Evolutionary conservation across 30 jellyfish, hydroid and myxozoan species (phyloP), one percentile per base, ranked within the genome.

Genomic region (Aurelia coerulea): DNA sequence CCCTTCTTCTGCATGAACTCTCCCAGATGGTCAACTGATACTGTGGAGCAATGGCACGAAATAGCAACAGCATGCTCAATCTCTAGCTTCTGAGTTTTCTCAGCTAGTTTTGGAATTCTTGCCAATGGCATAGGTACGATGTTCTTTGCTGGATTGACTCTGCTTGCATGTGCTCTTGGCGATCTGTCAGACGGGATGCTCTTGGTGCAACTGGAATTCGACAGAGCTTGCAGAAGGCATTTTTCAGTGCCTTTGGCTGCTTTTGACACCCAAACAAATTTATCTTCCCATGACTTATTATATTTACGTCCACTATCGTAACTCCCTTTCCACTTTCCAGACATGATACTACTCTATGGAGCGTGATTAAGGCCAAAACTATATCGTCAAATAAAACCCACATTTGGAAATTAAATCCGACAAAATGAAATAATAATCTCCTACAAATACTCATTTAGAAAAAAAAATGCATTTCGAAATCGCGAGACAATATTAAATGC

Each of bases 201-300:
- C 64, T 71, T 39, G 93, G 93, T 68, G 53, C 54, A 34, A 84
- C 68, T 23, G 11, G 58, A 39, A 31, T 23, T 32, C 64, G 87
- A 52, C 93, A 71, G 84, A 73, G 78, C 78, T 84, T 84, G 58
- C 93, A 84, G 60, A 39, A 84, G 10, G 90, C 93, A 37, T n/a
- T 63, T 69, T 51, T 84, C 80, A 62, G 80, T 69, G 64, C 87
- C 93, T 51, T 84, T 83, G 18, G 72, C 66, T 56, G 73, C 91
- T 73, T 53, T 46, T 37, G 62, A 35, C 73, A 81, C 84, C 91
- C 91, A 68, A 29, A 62, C 50, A 66, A 65, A 81, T 63, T 81
- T 81, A 41, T 81, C 84, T 68, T 81, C 89, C 89, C 89, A 79
- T 79, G 79, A 33, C 56, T 60, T 79, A 35, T 60, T 60, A 63